Conservation (phyloP, 1,140 invertebrate genomes). For the Araneus ventricosus region DNA sequence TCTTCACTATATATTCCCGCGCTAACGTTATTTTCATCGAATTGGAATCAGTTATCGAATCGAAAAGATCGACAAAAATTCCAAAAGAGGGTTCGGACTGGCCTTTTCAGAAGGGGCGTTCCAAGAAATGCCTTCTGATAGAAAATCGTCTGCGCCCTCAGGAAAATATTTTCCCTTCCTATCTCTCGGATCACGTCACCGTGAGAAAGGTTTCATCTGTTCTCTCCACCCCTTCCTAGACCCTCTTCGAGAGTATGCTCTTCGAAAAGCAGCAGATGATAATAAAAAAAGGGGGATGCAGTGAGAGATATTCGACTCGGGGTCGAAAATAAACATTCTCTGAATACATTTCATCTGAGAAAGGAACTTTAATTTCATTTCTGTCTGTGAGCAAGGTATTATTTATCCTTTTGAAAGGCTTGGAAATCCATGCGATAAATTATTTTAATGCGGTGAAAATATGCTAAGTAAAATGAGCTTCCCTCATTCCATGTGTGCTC, state of each 20-base stretch:
- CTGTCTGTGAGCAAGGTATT: not conserved
- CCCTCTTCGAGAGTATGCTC: not conserved
- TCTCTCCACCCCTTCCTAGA: not conserved
- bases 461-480: not conserved
- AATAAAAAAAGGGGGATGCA: not conserved
- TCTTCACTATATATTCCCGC: not conserved
- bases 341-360: constrained; percentile 1
- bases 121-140: not conserved
- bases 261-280: not conserved
- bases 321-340: constrained; percentile 1
- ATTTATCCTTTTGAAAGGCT: not conserved
- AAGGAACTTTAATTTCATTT: constrained; percentile 10
- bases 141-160: not conserved
- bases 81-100: not conserved
- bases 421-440: not conserved
- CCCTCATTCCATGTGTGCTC: not conserved
- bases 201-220: not conserved
- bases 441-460: not conserved
- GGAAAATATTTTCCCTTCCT: not conserved
- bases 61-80: not conserved
- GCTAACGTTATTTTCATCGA: not conserved
- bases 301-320: not conserved
- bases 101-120: not conserved
- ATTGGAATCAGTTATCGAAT: constrained; percentile 12
- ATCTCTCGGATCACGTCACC: not conserved